These are phyloP conservation scores for Phortica okadai DNA, from an alignment of 2,888 invertebrate species.

Conservation along the genomic window DNA sequence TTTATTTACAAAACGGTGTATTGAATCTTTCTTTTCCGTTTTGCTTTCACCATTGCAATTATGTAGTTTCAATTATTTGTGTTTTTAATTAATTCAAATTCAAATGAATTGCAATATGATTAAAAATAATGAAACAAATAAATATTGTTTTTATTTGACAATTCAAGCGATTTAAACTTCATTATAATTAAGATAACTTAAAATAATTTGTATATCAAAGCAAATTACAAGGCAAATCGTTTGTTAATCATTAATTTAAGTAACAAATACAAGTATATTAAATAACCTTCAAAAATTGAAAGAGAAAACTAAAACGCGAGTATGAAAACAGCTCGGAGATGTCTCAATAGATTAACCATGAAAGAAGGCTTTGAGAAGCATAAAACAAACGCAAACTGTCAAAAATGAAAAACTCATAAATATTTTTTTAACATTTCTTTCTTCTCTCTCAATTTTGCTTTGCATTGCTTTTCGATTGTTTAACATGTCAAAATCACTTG, in stretches of 20 bases:
- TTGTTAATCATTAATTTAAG: too few relatives aligned
- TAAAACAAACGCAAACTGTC: background rate
- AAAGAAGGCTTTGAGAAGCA: background rate
- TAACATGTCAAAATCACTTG: conserved; percentile 47
- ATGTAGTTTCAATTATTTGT: conserved; percentile 23
- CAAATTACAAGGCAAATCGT: background rate
- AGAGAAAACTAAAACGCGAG: too few relatives aligned
- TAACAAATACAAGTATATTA: too few relatives aligned
- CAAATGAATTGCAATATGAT: background rate
- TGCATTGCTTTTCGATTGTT: conserved; percentile 20
- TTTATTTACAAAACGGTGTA: conserved; percentile 8
- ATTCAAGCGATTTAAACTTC: background rate
- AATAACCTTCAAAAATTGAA: too few relatives aligned
- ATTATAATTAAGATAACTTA: too few relatives aligned
- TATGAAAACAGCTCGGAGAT: too few relatives aligned
- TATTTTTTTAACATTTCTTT: background rate
- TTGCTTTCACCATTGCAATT: conserved; percentile 3
- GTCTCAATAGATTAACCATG: too few relatives aligned
- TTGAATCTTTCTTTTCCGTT: background rate
- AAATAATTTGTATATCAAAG: too few relatives aligned
- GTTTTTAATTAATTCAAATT: conserved; percentile 8
- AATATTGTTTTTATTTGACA: background rate
- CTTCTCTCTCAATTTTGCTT: background rate
- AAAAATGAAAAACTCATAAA: conserved; percentile 20
- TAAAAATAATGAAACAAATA: background rate